phyloP scores from a whole-genome alignment of 2,113 vertebrate species.

The Catharus fuscescens region DNA sequence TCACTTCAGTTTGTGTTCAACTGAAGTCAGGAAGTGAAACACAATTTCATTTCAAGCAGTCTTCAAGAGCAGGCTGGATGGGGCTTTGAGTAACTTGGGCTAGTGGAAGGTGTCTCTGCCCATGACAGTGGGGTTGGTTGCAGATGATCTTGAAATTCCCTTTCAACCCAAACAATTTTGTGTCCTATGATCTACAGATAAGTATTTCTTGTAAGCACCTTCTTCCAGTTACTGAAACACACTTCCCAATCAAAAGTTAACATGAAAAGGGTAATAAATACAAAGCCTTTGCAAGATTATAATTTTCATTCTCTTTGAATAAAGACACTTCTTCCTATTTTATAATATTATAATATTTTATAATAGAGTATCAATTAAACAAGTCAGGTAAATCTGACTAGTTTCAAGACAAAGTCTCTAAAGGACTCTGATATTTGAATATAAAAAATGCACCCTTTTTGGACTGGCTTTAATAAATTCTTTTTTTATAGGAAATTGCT shows the following conservation, averaged over 20 bases:
- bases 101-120: neutral
- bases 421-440: neutral
- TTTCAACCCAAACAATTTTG: neutral
- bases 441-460: neutral
- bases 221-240: neutral
- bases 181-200: neutral
- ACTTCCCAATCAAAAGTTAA: neutral
- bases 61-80: neutral
- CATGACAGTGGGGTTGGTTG: neutral
- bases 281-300: neutral
- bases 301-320: neutral
- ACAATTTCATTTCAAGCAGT: neutral
- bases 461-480: neutral
- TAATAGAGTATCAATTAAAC: neutral
- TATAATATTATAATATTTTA: neutral
- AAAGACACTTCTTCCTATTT: neutral
- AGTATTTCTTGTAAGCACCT: neutral
- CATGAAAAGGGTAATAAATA: neutral
- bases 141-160: neutral
- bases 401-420: neutral
- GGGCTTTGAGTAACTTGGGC: neutral
- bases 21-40: neutral
- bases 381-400: neutral
- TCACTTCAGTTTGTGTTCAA: neutral
- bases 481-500: neutral